phyloP scores from a whole-genome alignment of 2,888 invertebrate genomes.

The Calephelis perditalis region DNA sequence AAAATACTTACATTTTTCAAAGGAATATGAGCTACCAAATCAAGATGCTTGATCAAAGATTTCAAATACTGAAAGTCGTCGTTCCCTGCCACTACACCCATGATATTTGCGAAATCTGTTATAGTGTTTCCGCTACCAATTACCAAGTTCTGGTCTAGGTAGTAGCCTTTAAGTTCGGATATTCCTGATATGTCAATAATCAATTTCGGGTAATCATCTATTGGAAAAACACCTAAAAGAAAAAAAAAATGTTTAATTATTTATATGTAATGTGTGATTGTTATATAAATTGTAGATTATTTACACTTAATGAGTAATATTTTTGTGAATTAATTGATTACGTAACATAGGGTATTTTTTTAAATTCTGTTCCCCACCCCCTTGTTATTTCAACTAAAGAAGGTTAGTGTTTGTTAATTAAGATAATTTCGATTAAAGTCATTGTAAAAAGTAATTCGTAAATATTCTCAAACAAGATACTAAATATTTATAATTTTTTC shows the following conservation, averaged over 20 bases:
- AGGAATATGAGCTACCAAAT: slow-evolving; percentile 82
- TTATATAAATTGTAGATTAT: too few relatives aligned
- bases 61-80: slow-evolving; percentile 77
- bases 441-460: too few relatives aligned
- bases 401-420: too few relatives aligned
- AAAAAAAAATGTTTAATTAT: slow-evolving; percentile 37
- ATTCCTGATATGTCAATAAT: slow-evolving; percentile 81
- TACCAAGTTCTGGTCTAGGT: slow-evolving; percentile 55
- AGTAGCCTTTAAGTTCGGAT: slow-evolving; percentile 66
- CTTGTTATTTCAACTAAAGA: too few relatives aligned
- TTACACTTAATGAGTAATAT: too few relatives aligned
- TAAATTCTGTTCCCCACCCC: too few relatives aligned
- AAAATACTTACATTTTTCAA: slow-evolving; percentile 80
- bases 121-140: slow-evolving; percentile 79
- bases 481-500: too few relatives aligned
- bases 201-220: slow-evolving; percentile 55
- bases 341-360: too few relatives aligned
- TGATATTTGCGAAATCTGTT: slow-evolving; percentile 66
- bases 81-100: slow-evolving; percentile 41
- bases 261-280: too few relatives aligned
- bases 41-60: slow-evolving; percentile 73
- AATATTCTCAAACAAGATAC: too few relatives aligned
- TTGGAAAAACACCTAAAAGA: slow-evolving; percentile 74
- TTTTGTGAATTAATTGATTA: too few relatives aligned
- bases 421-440: too few relatives aligned